Conservation (phyloP, 2,797 vertebrate genomes). For the Typhlichthys eigenmanni region DNA sequence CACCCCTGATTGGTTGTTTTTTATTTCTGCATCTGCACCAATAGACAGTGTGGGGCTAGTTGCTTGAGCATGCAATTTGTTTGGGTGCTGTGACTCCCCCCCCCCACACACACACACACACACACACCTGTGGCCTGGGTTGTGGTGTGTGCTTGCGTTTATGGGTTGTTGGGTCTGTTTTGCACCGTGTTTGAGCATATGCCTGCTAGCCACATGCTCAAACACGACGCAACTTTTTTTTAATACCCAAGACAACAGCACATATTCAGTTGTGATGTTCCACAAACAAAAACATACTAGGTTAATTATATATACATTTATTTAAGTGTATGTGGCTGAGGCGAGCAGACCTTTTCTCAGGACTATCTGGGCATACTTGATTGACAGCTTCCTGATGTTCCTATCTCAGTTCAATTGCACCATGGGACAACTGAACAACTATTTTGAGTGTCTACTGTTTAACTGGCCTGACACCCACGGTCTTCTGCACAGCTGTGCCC, state of each 20-base stretch:
- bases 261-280: too few species aligned
- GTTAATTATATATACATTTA: too few species aligned
- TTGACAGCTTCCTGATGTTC: too few species aligned
- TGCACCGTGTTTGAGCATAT: neutral
- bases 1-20: constrained; percentile 25
- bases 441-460: too few species aligned
- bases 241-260: neutral
- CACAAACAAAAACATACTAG: too few species aligned
- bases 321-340: too few species aligned
- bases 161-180: constrained; percentile 46
- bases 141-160: constrained; percentile 48
- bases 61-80: constrained; percentile 72
- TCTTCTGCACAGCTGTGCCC: too few species aligned
- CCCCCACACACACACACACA: neutral
- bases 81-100: constrained; percentile 64
- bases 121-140: constrained; percentile 44
- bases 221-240: constrained; percentile 4
- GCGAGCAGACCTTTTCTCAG: too few species aligned
- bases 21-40: constrained; percentile 33
- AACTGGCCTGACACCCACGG: too few species aligned
- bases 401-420: too few species aligned
- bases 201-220: constrained; percentile 48
- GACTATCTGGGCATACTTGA: too few species aligned
- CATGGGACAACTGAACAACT: too few species aligned
- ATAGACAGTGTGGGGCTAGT: constrained; percentile 61